phyloP scores from a whole-genome alignment of 2,797 vertebrate genomes.

The Rallus crepitans region DNA sequence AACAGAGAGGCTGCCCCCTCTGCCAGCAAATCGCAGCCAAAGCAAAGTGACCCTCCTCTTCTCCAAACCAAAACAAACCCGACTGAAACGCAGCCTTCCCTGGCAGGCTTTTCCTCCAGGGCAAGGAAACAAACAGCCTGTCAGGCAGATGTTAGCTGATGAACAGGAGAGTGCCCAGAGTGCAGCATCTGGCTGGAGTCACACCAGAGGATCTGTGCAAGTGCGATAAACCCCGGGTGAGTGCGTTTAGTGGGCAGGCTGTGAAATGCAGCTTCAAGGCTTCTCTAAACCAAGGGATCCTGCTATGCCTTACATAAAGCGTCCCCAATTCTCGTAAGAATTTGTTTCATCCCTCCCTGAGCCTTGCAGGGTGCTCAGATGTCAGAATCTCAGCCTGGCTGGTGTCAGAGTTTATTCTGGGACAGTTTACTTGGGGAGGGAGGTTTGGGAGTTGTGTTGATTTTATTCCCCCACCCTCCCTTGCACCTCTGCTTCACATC shows the following conservation, averaged over 20 bases:
- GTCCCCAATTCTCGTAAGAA: fast-evolving
- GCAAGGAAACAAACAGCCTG: neutral
- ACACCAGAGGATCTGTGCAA: neutral
- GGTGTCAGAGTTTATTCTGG: neutral
- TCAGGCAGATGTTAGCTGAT: slow-evolving; percentile 15
- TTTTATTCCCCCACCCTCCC: neutral
- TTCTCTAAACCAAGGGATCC: neutral
- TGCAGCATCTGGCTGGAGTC: neutral
- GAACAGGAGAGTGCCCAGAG: slow-evolving; percentile 1
- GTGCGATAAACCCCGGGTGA: fast-evolving
- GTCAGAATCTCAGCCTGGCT: neutral
- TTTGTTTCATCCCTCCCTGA: neutral
- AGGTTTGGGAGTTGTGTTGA: neutral
- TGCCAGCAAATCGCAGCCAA: neutral
- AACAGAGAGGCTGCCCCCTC: neutral
- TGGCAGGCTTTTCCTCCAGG: neutral
- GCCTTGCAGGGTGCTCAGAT: neutral
- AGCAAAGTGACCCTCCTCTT: neutral
- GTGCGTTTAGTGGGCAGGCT: neutral
- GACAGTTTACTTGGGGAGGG: neutral
- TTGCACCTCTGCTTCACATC: neutral
- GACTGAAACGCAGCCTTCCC: neutral
- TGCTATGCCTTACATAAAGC: neutral
- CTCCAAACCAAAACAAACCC: neutral
- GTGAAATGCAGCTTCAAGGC: neutral